These are phyloP conservation scores for Poliocrania exsul DNA, from an alignment of 2,797 vertebrate genomes.

Conservation along the genomic window DNA sequence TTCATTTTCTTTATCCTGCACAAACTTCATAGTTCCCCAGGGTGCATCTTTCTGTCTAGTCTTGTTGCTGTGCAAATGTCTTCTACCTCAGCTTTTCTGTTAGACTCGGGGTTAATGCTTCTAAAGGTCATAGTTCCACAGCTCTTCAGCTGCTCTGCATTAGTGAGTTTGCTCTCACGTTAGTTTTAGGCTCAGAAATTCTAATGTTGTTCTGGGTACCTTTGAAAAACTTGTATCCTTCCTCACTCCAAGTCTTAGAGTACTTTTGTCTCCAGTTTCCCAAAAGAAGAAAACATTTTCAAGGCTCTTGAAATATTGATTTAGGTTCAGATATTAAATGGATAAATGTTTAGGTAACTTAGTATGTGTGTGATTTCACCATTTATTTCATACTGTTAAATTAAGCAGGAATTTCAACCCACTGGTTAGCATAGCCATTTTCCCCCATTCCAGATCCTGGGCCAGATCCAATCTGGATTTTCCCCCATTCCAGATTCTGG, in stretches of 20 bases:
- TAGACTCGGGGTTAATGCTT: constrained; percentile 39
- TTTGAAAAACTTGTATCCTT: neutral
- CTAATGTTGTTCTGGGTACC: neutral
- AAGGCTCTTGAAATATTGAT: neutral
- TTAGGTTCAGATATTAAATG: neutral
- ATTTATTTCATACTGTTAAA: neutral
- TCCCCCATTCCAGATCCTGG: neutral
- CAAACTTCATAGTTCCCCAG: constrained; percentile 47
- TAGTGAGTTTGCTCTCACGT: neutral
- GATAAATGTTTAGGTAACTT: neutral
- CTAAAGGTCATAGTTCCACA: constrained; percentile 34
- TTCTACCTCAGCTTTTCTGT: constrained; percentile 27
- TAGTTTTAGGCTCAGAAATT: neutral
- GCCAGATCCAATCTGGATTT: neutral
- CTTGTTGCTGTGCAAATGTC: constrained; percentile 46
- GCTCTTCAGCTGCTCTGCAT: neutral
- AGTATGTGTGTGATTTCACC: neutral
- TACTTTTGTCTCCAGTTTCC: neutral
- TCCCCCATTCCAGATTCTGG: neutral
- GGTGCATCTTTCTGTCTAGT: constrained; percentile 64
- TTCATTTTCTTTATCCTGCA: constrained; percentile 54
- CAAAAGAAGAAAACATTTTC: neutral
- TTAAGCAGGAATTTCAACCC: neutral
- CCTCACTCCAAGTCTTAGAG: neutral
- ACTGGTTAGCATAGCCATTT: neutral